Base-by-base conservation (phyloP, 2,797 vertebrate species). In the Aldrovandia affinis region DNA sequence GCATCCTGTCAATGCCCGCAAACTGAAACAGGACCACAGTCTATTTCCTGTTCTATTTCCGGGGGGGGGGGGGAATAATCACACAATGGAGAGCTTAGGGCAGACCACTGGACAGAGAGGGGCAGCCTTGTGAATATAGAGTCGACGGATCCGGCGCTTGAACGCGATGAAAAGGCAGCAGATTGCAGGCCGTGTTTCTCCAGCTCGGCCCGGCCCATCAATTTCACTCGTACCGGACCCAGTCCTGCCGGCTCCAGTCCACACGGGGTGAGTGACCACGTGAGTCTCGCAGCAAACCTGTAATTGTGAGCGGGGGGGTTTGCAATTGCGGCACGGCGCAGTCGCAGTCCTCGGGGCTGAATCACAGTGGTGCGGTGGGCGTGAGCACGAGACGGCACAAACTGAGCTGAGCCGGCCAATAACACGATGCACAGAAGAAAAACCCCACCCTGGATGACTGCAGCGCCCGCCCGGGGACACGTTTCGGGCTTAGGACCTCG, bases 301-400 rank as follows among this genome's bases (percentile, higher is more conserved):
- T 63, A 86, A 87, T 90, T 87, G 85, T 75, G 65, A 86, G 84
- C 86, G 15, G 84, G 47, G 68, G 81, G 80, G n/a, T n/a, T n/a
- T n/a, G 47, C 86, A 90, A 85, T 89, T 88, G 88, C 73, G 80
- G 52, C 78, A 18, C 47, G 87, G 86, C 85, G 80, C 63, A 83
- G 88, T 88, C 86, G 89, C 30, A 88, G 87, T 55, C 47, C 52
- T 88, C 84, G 83, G 61, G 81, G 83, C 54, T 79, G 86, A 82
- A 85, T 82, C 81, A 83, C 86, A 84, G 80, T 44, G 88, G 86
- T 78, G 82, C 78, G 70, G 83, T 78, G 68, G 87, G 70, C 42
- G 75, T 18, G 78, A 86, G 83, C 61, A 82, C 82, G 42, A 83
- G 85, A 63, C 81, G 73, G 33, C 81, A 85, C 81, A 1, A n/a